Evolutionary conservation across 2,797 vertebrate genomes (phyloP).

Genomic region (Limnodromus scolopaceus): DNA sequence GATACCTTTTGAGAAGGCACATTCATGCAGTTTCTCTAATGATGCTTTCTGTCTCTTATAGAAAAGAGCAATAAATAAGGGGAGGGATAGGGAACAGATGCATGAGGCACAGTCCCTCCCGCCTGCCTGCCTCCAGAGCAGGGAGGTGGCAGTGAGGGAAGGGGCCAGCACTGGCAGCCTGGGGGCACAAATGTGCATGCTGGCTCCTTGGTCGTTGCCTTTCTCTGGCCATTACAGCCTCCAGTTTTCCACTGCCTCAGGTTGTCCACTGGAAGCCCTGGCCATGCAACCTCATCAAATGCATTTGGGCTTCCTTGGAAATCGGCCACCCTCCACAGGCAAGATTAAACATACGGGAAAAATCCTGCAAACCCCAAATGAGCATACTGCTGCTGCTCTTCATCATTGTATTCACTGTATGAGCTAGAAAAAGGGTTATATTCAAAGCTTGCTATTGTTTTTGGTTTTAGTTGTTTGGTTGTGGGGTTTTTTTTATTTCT

Average conservation of each 20-base stretch:
- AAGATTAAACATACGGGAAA: background rate
- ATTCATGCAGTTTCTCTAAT: background rate
- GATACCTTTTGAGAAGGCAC: background rate
- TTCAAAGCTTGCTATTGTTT: background rate
- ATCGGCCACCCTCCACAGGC: rapidly evolving
- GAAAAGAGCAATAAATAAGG: background rate
- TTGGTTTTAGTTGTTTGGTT: no score
- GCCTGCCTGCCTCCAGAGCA: background rate
- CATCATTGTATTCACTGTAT: rapidly evolving
- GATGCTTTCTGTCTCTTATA: background rate
- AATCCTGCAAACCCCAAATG: background rate
- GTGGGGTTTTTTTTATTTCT: background rate
- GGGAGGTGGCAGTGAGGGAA: background rate
- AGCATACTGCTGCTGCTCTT: background rate
- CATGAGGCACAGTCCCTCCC: background rate
- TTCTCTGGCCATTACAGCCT: background rate
- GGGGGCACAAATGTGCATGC: background rate
- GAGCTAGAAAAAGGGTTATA: background rate
- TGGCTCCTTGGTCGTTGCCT: background rate
- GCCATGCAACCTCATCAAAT: rapidly evolving
- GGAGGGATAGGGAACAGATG: background rate
- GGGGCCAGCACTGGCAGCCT: background rate
- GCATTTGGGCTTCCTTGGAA: background rate
- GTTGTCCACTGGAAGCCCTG: background rate
- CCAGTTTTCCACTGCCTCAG: background rate